Evolutionary conservation across 2,113 vertebrate genomes (phyloP).

Genomic region (Sialia sialis): DNA sequence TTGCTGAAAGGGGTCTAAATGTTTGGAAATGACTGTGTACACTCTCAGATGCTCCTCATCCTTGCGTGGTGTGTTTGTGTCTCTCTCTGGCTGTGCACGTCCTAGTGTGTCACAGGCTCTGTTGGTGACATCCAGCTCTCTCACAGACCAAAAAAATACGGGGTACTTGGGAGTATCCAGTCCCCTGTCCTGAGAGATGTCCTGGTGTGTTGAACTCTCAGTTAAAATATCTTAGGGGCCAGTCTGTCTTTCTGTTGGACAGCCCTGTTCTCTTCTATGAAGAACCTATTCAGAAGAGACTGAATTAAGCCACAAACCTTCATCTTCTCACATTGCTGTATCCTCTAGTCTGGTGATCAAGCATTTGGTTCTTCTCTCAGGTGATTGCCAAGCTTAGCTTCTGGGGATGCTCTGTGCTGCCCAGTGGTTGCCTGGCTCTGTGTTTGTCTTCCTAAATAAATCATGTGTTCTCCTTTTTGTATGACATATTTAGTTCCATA

Average conservation of each 20-base stretch:
- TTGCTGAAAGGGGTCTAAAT: neutral
- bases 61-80: neutral
- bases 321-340: neutral
- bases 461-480: constrained; percentile 24
- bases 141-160: neutral
- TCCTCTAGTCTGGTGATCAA: neutral
- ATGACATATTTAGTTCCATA: constrained; percentile 26
- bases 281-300: neutral
- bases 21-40: neutral
- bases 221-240: neutral
- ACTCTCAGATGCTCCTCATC: neutral
- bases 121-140: neutral
- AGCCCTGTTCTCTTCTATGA: neutral
- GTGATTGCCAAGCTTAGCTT: constrained; percentile 7
- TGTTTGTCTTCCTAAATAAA: constrained; percentile 58
- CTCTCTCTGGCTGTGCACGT: neutral
- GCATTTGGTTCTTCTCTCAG: neutral
- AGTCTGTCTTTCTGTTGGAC: neutral
- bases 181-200: neutral
- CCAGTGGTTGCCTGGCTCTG: neutral
- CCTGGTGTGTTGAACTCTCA: neutral
- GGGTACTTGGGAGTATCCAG: neutral
- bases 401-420: constrained; percentile 14
- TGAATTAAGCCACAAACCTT: neutral
- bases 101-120: neutral